Evolutionary conservation across 2,113 vertebrate genomes (phyloP).

Genomic region (Melanostigma gelatinosum): DNA sequence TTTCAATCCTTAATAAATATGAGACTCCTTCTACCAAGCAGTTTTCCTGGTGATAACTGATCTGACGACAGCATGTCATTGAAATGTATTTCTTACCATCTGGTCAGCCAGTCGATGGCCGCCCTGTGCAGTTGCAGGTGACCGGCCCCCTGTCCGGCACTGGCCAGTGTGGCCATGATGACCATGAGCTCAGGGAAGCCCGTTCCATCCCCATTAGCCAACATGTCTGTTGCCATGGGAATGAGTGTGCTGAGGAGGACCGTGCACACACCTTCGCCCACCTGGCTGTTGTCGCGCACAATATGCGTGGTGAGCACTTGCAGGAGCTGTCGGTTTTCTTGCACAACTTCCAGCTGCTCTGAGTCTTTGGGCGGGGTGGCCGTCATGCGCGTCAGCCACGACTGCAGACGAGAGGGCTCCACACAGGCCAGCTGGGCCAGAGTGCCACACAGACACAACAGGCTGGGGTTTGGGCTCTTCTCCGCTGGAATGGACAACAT

Average conservation of each 20-base stretch:
- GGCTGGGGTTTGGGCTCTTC: constrained; percentile 96
- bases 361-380: constrained; percentile 93
- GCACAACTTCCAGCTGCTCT: constrained; percentile 92
- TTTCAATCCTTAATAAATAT: background rate
- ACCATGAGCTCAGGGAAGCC: constrained; percentile 98
- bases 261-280: constrained; percentile 97
- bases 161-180: constrained; percentile 96
- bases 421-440: constrained; percentile 96
- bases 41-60: background rate
- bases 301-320: constrained; percentile 96
- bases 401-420: constrained; percentile 90
- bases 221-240: constrained; percentile 98
- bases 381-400: constrained; percentile 97
- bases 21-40: background rate
- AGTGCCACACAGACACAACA: constrained; percentile 93
- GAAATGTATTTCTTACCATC: constrained; percentile 88
- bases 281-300: constrained; percentile 98
- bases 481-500: constrained; percentile 83
- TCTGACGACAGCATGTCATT: background rate
- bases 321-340: constrained; percentile 96
- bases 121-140: constrained; percentile 96
- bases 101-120: constrained; percentile 94
- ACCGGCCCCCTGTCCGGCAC: constrained; percentile 95
- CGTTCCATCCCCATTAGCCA: constrained; percentile 93
- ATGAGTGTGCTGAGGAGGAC: constrained; percentile 95